Percentiles rank a stretch among this genome's conserved stretches.
These are phyloP conservation scores for Chaetura pelagica DNA, from an alignment of 2,113 vertebrate genomes.

Conservation along the genomic window DNA sequence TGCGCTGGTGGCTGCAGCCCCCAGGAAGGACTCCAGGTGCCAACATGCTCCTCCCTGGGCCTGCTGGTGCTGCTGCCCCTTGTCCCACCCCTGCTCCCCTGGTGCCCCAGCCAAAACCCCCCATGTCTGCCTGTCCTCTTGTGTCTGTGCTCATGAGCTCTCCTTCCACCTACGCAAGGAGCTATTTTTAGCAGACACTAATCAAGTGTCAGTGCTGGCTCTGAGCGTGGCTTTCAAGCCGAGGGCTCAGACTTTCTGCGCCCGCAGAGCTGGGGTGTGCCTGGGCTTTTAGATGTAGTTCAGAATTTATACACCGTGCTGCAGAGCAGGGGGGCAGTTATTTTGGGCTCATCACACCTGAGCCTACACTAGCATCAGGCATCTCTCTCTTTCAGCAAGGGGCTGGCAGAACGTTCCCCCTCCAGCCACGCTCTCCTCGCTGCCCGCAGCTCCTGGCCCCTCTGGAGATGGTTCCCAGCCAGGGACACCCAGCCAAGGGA, in stretches of 20 bases:
- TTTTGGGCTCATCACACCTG: not conserved
- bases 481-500: not conserved
- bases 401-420: not conserved
- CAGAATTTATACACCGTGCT: not conserved
- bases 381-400: not conserved
- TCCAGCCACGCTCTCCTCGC: rapidly evolving
- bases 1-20: not conserved
- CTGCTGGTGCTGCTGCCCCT: not conserved
- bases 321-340: not conserved
- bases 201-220: conserved; percentile 15
- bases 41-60: not conserved
- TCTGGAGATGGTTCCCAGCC: rapidly evolving
- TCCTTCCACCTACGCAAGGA: conserved; percentile 42
- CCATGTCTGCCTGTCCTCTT: not conserved
- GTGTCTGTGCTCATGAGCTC: conserved; percentile 3
- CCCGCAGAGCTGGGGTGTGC: not conserved
- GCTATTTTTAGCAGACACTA: conserved; percentile 50
- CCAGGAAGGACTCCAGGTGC: not conserved
- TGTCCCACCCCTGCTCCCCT: not conserved
- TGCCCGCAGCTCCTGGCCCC: not conserved
- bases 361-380: not conserved
- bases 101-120: not conserved
- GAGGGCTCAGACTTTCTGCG: not conserved
- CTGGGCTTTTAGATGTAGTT: not conserved
- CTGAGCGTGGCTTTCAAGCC: not conserved